Conservation (phyloP, 1,140 invertebrate genomes). For the Melipona quadrifasciata region DNA sequence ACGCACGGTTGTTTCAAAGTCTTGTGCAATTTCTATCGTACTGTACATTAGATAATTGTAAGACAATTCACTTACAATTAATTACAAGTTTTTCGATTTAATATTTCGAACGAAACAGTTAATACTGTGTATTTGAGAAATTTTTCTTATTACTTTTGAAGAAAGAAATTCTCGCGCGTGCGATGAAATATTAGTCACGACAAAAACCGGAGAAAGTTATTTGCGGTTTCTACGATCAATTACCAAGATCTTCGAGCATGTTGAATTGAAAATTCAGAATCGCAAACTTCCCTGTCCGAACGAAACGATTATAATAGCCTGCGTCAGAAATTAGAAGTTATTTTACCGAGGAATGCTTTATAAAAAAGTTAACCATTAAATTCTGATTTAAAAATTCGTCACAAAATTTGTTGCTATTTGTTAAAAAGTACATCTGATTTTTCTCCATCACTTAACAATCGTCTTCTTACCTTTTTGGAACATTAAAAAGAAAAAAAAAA, state of each 20-base stretch:
- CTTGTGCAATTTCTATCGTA: not conserved
- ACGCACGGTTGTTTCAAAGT: not conserved
- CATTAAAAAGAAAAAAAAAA: not conserved
- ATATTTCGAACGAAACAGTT: too few relatives aligned
- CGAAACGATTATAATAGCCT: not conserved
- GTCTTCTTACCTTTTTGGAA: not conserved
- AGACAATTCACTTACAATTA: too few relatives aligned
- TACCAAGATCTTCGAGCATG: constrained; percentile 15
- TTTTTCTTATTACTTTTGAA: not conserved
- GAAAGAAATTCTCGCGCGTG: not conserved
- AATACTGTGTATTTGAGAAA: not conserved
- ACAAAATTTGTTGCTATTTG: not conserved
- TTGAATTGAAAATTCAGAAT: constrained; percentile 4
- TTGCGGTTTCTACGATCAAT: constrained; percentile 34
- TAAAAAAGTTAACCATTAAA: not conserved
- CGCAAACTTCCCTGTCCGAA: constrained; percentile 11
- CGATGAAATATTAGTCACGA: not conserved
- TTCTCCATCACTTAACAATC: not conserved
- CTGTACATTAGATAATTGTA: too few relatives aligned
- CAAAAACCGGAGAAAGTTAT: constrained; percentile 33
- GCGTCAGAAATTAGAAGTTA: not conserved
- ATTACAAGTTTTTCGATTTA: too few relatives aligned
- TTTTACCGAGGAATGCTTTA: not conserved
- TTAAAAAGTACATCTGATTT: not conserved
- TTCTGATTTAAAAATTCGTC: not conserved